Evolutionary conservation across 2,888 invertebrate genomes (phyloP), one percentile per base, ranked within the genome.

Genomic region (Drosophila mercatorum): DNA sequence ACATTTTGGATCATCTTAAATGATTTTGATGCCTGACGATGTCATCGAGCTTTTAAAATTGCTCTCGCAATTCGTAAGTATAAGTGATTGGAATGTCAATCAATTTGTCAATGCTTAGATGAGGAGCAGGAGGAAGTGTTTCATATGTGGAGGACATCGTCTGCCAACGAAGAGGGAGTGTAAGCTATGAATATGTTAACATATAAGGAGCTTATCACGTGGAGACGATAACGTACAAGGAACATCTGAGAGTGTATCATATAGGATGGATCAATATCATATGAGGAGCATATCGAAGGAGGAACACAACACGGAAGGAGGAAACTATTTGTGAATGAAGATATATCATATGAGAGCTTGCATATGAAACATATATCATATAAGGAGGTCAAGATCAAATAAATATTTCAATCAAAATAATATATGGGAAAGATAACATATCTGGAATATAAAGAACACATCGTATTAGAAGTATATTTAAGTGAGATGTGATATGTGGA

Each of bases 1-100:
- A 65, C 58, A 51, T 80, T 73, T 67, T 81, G 60, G 78, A 77
- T 69, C 80, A 75, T 56, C 71, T 43, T 49, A 53, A 49, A 44
- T 63, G 56, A 72, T 56, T 58, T 62, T 61, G 34, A 62, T 69
- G 63, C 68, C 68, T 47, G 44, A 64, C 65, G 60, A 63, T 72
- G 68, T 72, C 72, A 68, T 31, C 60, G 57, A 26, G 46, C 17
- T 56, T 52, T 55, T 6, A 3, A 40, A 52, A 36, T 51, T 59
- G 61, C 51, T 17, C 44, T 46, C 49, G 44, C 28, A 57, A 46
- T 62, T 57, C 28, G 53, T 38, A 34, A 47, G 26, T 41, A 28
- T 66, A 72, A 58, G n/a, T 41, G 56, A 43, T 31, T 56, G 38
- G 36, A 12, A 36, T 51, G 12, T 17, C 22, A 36, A 51, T 51